Conservation (phyloP, 1,140 invertebrate species). For the Panulirus ornatus region DNA sequence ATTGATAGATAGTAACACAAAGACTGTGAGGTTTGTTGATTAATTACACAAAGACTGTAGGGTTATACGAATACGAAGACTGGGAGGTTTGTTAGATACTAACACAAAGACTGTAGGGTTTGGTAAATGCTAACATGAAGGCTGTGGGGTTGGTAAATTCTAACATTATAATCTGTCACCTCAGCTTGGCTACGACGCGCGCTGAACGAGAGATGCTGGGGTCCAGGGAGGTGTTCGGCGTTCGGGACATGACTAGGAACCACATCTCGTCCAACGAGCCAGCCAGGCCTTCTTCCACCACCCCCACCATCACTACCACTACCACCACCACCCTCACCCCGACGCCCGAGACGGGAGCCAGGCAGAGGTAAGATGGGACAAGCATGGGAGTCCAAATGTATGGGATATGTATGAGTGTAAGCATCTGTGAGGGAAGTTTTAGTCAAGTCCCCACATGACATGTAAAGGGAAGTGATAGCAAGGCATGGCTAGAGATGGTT, state of each 20-base stretch:
- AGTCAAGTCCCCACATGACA: neutral
- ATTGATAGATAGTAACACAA: no score
- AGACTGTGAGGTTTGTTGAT: no score
- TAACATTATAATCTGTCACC: no score
- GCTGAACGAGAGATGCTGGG: slow-evolving; percentile 75
- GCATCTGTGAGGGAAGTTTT: neutral
- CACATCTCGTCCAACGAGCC: slow-evolving; percentile 79
- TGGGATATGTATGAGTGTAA: slow-evolving; percentile 13
- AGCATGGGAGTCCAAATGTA: neutral
- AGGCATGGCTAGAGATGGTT: neutral
- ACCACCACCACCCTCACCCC: neutral
- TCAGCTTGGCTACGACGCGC: slow-evolving; percentile 22
- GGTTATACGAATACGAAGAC: no score
- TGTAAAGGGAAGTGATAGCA: no score
- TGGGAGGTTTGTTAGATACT: no score
- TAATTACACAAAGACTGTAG: no score
- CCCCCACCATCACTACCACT: slow-evolving; percentile 16
- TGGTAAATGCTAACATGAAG: no score
- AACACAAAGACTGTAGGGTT: no score
- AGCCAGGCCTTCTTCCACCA: neutral
- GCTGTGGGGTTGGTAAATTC: no score
- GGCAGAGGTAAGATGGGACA: slow-evolving; percentile 44
- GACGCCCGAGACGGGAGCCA: slow-evolving; percentile 35
- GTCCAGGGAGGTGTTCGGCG: slow-evolving; percentile 79
- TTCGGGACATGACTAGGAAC: slow-evolving; percentile 80